Evolutionary conservation across 2,113 vertebrate genomes (phyloP).

Genomic region (Nesoenas mayeri): DNA sequence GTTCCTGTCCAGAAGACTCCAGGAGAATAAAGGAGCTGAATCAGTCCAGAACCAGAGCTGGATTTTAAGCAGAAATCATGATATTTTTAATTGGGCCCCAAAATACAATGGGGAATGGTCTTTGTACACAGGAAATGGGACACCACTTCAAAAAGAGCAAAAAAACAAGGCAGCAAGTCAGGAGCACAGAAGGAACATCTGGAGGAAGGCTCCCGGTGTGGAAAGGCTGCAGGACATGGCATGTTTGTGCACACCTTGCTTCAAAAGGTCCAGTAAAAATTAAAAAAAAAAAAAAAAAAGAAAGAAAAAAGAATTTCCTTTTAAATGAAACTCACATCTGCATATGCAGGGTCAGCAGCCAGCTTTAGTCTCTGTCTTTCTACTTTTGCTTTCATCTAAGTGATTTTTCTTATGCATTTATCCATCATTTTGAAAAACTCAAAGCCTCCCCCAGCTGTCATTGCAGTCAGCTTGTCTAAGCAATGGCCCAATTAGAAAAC

Average conservation of each 20-base stretch:
- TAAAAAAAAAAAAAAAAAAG: neutral
- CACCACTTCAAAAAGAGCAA: constrained; percentile 22
- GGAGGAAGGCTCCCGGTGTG: constrained; percentile 1
- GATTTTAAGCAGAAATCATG: neutral
- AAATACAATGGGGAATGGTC: neutral
- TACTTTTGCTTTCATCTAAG: neutral
- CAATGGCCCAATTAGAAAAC: neutral
- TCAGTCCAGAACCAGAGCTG: neutral
- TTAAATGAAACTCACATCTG: neutral
- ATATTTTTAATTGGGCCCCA: neutral
- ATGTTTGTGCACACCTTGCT: constrained; percentile 48
- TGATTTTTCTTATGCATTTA: neutral
- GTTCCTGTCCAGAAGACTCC: neutral
- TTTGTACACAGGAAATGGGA: constrained; percentile 46
- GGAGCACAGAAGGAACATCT: constrained; percentile 24
- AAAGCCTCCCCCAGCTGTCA: neutral
- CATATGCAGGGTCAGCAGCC: neutral
- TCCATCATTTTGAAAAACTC: neutral
- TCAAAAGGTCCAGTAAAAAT: constrained; percentile 22
- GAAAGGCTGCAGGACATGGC: constrained; percentile 45
- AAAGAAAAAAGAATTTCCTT: neutral
- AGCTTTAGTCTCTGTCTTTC: neutral
- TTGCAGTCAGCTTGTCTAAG: neutral
- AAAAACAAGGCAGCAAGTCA: neutral
- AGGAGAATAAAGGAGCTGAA: neutral